These are phyloP conservation scores for Sarcophaga bullata DNA, from an alignment of 1,140 invertebrate genomes.

Conservation along the genomic window DNA sequence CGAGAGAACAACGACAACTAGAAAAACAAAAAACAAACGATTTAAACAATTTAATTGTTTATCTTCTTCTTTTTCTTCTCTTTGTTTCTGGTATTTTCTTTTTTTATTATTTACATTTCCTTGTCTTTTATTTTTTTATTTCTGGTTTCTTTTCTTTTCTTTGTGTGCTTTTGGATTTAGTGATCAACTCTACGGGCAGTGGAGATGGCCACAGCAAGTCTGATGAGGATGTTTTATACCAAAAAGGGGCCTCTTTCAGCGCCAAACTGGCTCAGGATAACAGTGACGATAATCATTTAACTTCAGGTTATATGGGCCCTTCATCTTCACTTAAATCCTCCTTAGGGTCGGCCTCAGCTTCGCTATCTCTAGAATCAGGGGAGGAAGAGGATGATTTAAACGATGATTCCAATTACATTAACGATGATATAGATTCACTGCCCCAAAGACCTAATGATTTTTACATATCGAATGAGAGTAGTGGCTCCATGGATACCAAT, in stretches of 20 bases:
- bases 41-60: no score
- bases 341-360: slow-evolving; percentile 4
- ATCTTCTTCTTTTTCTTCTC: background rate
- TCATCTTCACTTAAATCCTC: slow-evolving; percentile 34
- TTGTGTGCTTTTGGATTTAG: slow-evolving; percentile 68
- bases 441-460: slow-evolving; percentile 58
- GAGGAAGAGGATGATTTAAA: slow-evolving; percentile 42
- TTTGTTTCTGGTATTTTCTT: background rate
- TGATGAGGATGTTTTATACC: slow-evolving; percentile 81
- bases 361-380: background rate
- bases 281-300: slow-evolving; percentile 42
- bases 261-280: slow-evolving; percentile 72
- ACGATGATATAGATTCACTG: slow-evolving; percentile 49
- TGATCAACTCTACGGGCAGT: slow-evolving; percentile 75
- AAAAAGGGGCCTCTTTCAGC: slow-evolving; percentile 84
- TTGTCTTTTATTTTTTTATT: background rate
- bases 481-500: slow-evolving; percentile 47
- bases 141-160: background rate
- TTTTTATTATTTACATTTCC: background rate
- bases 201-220: slow-evolving; percentile 68
- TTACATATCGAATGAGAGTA: slow-evolving; percentile 64
- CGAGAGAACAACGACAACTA: no score
- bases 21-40: no score
- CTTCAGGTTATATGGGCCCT: slow-evolving; percentile 28
- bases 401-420: slow-evolving; percentile 47